Conservation (phyloP, 2,797 vertebrate genomes). For the Threskiornis aethiopicus region DNA sequence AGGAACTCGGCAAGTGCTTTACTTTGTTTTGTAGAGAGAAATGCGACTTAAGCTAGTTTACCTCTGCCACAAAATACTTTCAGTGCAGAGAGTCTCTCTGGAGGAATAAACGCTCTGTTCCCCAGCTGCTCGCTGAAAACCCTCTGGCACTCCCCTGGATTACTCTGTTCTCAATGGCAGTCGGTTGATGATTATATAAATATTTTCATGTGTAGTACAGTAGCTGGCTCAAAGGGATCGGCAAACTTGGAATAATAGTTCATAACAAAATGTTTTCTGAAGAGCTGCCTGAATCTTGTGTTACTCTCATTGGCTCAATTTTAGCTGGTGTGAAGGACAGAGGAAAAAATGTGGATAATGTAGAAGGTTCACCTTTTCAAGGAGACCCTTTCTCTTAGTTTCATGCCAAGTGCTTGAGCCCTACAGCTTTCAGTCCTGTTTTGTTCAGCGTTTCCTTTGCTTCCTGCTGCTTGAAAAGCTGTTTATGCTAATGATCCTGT, state of each 20-base stretch:
- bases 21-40: background rate
- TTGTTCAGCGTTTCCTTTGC: slow-evolving; percentile 38
- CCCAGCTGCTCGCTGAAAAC: background rate
- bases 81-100: background rate
- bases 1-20: background rate
- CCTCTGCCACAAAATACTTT: background rate
- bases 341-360: background rate
- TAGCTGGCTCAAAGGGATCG: background rate
- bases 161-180: slow-evolving; percentile 5
- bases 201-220: slow-evolving; percentile 15
- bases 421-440: slow-evolving; percentile 49
- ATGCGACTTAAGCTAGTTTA: background rate
- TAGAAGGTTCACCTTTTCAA: background rate
- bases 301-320: background rate
- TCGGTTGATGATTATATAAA: slow-evolving; percentile 25
- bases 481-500: slow-evolving; percentile 60
- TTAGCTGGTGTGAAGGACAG: background rate
- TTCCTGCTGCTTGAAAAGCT: slow-evolving; percentile 71
- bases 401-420: slow-evolving; percentile 1
- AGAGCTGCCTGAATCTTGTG: background rate
- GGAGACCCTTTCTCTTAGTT: slow-evolving; percentile 5
- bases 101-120: background rate
- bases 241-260: slow-evolving; percentile 46
- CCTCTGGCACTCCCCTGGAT: background rate
- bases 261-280: background rate